These are phyloP conservation scores for Empis livida DNA, from an alignment of 2,888 invertebrate species.

Conservation along the genomic window DNA sequence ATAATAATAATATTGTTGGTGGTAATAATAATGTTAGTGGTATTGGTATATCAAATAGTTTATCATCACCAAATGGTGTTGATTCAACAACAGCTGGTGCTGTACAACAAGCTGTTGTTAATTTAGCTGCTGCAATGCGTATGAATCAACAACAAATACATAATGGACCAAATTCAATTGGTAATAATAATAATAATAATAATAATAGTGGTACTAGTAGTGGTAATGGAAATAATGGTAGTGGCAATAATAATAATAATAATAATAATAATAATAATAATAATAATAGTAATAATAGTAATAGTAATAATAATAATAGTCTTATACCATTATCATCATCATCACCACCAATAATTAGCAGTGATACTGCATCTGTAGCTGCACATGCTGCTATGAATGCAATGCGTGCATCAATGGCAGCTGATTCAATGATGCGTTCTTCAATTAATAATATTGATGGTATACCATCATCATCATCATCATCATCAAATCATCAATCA, in stretches of 20 bases:
- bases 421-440: constrained; percentile 39
- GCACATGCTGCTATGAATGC: constrained; percentile 46
- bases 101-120: constrained; percentile 60
- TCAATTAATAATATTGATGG: constrained; percentile 16
- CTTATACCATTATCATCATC: constrained; percentile 15
- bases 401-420: constrained; percentile 46
- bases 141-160: constrained; percentile 35
- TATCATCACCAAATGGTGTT: constrained; percentile 32
- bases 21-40: constrained; percentile 22
- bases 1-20: no score
- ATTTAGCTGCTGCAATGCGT: constrained; percentile 64
- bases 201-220: not conserved
- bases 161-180: constrained; percentile 10
- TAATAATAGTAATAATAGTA: no score
- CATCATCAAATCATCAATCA: constrained; percentile 14
- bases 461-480: not conserved
- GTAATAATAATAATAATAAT: not conserved
- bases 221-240: not conserved
- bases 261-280: constrained; percentile 3
- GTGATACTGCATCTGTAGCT: constrained; percentile 34
- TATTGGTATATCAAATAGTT: constrained; percentile 41
- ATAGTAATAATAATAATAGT: no score
- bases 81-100: constrained; percentile 45
- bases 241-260: not conserved
- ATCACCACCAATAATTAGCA: constrained; percentile 36